A percentile compares a stretch with the other conserved stretches of the same genome.
These are phyloP conservation scores for Ellobium chinense DNA, from an alignment of 2,888 invertebrate species.

Conservation along the genomic window DNA sequence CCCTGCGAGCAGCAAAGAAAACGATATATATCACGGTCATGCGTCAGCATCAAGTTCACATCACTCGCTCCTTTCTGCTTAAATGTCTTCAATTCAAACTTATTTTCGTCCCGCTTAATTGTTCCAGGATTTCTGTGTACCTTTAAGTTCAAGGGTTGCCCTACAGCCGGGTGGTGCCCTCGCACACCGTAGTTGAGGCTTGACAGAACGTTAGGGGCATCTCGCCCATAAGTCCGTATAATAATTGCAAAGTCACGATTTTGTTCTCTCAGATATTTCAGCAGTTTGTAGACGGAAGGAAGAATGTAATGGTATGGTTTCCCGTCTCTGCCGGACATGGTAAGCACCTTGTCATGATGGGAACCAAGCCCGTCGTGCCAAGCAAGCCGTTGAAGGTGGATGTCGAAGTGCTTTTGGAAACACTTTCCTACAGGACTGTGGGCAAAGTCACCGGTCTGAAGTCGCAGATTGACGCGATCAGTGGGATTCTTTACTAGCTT, in stretches of 20 bases:
- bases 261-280: conserved; percentile 64
- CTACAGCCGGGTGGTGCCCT: conserved; percentile 73
- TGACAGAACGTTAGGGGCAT: conserved; percentile 72
- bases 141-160: conserved; percentile 55
- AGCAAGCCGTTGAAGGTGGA: conserved; percentile 66
- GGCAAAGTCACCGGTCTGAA: conserved; percentile 76
- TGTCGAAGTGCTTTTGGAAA: conserved; percentile 69
- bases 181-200: conserved; percentile 64
- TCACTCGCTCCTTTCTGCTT: conserved; percentile 51
- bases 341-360: conserved; percentile 55
- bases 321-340: conserved; percentile 68
- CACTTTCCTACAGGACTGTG: conserved; percentile 64
- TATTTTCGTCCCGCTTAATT: conserved; percentile 56
- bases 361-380: conserved; percentile 62
- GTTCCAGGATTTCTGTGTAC: conserved; percentile 64
- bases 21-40: conserved; percentile 67
- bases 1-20: conserved; percentile 67
- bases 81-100: conserved; percentile 34
- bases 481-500: conserved; percentile 68
- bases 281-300: conserved; percentile 74
- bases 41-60: conserved; percentile 25
- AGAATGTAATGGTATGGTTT: conserved; percentile 76
- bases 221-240: conserved; percentile 76
- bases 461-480: conserved; percentile 70
- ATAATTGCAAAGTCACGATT: conserved; percentile 73